Conservation (phyloP, 1,140 invertebrate genomes). For the Plectrocnemia conspersa region DNA sequence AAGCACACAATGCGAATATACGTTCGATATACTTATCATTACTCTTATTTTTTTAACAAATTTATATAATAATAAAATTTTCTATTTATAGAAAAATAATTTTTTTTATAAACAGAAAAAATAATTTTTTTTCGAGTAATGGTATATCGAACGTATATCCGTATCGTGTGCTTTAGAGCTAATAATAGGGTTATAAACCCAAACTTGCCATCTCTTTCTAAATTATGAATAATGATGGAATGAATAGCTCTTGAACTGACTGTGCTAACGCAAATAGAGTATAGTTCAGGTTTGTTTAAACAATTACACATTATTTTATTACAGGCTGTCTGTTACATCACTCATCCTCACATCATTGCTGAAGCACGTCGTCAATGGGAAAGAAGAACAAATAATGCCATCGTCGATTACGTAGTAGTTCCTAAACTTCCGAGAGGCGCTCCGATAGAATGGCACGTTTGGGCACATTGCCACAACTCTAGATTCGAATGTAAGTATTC, state of each 20-base stretch:
- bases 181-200: no score
- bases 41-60: neutral
- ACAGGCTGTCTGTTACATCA: conserved; percentile 78
- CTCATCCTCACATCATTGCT: conserved; percentile 61
- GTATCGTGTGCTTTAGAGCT: no score
- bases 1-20: no score
- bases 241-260: neutral
- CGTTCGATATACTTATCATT: no score
- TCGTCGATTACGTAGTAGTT: conserved; percentile 82
- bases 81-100: neutral
- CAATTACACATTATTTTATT: conserved; percentile 4
- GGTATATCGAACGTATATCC: no score
- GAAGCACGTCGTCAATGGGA: conserved; percentile 76
- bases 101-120: no score
- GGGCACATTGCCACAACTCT: conserved; percentile 80
- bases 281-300: neutral
- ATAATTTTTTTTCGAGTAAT: no score
- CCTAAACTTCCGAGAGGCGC: conserved; percentile 71
- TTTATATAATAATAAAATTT: neutral
- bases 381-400: conserved; percentile 77
- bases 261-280: neutral
- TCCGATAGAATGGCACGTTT: conserved; percentile 88
- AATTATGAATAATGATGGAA: no score
- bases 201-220: no score
- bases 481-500: conserved; percentile 74